Percentiles rank a stretch among this genome's conserved stretches.
Conservation (phyloP, 2,797 vertebrate species). For the Microcaecilia unicolor region DNA sequence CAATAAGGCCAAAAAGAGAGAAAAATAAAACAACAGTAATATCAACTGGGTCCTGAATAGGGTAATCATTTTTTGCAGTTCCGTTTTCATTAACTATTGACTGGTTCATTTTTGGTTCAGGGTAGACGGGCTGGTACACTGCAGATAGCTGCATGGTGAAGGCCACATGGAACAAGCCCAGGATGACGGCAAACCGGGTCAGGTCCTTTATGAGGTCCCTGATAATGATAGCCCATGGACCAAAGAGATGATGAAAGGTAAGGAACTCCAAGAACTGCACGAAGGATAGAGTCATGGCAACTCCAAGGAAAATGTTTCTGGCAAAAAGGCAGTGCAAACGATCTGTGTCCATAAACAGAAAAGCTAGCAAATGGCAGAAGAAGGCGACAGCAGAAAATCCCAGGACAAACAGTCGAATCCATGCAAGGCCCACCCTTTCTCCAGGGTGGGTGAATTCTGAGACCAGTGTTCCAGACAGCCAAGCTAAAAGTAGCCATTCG, state of each 20-base stretch:
- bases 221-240: conserved; percentile 49
- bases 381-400: conserved; percentile 31
- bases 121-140: conserved; percentile 39
- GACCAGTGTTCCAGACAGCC: conserved; percentile 39
- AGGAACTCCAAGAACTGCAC: conserved; percentile 49
- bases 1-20: conserved; percentile 39
- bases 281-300: conserved; percentile 42
- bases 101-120: not conserved
- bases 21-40: conserved; percentile 41
- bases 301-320: conserved; percentile 37
- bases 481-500: conserved; percentile 40
- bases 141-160: conserved; percentile 43
- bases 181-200: conserved; percentile 42
- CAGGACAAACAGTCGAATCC: conserved; percentile 42
- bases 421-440: conserved; percentile 32
- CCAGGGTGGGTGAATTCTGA: conserved; percentile 39
- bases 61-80: not conserved
- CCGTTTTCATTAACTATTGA: not conserved
- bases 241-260: conserved; percentile 48
- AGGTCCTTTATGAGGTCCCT: conserved; percentile 47
- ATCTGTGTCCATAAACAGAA: conserved; percentile 7
- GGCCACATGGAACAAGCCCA: conserved; percentile 41
- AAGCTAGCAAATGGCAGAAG: conserved; percentile 40
- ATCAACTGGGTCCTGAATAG: conserved; percentile 21
- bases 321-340: conserved; percentile 35